Percentiles rank a stretch among this genome's conserved stretches.
Evolutionary conservation across 1,140 invertebrate genomes (phyloP).

Genomic region (Caerostris extrusa): DNA sequence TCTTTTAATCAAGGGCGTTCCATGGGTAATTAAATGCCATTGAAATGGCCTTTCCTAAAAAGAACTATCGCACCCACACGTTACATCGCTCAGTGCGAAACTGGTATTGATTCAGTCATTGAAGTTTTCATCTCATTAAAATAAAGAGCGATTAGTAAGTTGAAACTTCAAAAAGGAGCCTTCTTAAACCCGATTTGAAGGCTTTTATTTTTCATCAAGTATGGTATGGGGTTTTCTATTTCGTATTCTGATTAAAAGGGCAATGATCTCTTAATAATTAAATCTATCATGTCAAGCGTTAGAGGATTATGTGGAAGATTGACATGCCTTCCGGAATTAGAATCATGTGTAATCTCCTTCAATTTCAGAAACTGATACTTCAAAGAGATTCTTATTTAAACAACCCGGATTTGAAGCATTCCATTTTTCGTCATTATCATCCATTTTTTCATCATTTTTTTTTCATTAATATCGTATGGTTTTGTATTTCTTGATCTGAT

Average conservation of each 20-base stretch:
- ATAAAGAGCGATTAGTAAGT: background rate
- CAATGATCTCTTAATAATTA: background rate
- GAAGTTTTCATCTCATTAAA: background rate
- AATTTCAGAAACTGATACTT: too few relatives aligned
- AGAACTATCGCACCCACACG: background rate
- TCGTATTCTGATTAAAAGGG: background rate
- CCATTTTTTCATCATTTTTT: background rate
- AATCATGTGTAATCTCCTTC: too few relatives aligned
- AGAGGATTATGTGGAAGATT: too few relatives aligned
- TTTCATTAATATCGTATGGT: background rate
- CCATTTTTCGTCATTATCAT: too few relatives aligned
- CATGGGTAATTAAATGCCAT: constrained; percentile 9
- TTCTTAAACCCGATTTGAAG: background rate
- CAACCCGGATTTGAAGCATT: too few relatives aligned
- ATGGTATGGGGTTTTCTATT: background rate
- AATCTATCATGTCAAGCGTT: too few relatives aligned
- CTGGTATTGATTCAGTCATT: background rate
- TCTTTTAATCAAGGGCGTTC: constrained; percentile 29
- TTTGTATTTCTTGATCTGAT: too few relatives aligned
- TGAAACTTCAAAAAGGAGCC: background rate
- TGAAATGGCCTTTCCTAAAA: constrained; percentile 3
- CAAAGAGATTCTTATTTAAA: too few relatives aligned
- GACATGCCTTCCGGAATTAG: too few relatives aligned
- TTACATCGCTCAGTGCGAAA: background rate
- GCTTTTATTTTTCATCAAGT: background rate